Evolutionary conservation across 92 coral and sea anemone species (phyloP).

Genomic region (Umimayanthus chanpuru): DNA sequence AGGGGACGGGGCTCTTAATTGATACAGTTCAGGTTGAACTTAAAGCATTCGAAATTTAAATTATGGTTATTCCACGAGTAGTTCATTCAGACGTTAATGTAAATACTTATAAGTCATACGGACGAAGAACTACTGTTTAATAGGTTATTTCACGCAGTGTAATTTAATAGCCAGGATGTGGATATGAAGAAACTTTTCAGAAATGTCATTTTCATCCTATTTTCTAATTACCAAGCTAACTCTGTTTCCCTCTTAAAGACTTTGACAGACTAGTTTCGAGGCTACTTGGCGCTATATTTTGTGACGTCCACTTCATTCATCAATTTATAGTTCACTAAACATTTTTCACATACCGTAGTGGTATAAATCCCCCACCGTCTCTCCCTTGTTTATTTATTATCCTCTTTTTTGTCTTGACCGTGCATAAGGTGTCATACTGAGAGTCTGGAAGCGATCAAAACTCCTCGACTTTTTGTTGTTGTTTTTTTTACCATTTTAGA

Average conservation of each 20-base stretch:
- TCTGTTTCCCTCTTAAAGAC: too few relatives aligned
- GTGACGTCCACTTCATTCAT: neutral
- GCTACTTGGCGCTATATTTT: too few relatives aligned
- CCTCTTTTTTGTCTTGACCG: too few relatives aligned
- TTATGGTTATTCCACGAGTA: neutral
- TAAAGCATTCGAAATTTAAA: neutral
- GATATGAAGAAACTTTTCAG: neutral
- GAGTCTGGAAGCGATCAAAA: neutral
- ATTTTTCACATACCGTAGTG: neutral
- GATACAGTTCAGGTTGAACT: neutral
- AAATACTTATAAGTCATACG: neutral
- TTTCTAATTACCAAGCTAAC: too few relatives aligned
- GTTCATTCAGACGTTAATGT: slow-evolving; percentile 14
- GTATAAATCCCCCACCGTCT: neutral
- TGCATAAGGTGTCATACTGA: neutral
- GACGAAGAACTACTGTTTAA: neutral
- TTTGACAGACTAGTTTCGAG: too few relatives aligned
- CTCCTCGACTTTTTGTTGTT: neutral
- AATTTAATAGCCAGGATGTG: neutral
- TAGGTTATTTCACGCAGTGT: neutral
- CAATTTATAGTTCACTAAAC: neutral
- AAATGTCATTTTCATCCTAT: too few relatives aligned
- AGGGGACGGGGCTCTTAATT: neutral
- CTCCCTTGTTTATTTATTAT: too few relatives aligned
- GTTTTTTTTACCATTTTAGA: neutral